These are phyloP conservation scores for Monopis laevigella DNA, from an alignment of 2,888 invertebrate species.

Conservation along the genomic window DNA sequence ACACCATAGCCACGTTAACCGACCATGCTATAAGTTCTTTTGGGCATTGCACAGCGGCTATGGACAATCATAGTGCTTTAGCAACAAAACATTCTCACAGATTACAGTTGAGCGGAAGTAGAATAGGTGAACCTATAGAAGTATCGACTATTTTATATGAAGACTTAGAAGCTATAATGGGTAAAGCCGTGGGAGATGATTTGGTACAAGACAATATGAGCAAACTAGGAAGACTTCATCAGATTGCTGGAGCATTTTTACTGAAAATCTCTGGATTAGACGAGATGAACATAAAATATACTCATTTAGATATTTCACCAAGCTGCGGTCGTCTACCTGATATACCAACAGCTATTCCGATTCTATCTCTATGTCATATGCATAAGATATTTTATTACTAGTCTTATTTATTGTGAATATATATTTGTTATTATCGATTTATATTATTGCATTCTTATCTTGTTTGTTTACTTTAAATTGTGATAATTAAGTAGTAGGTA, in stretches of 20 bases:
- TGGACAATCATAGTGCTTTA: slow-evolving; percentile 78
- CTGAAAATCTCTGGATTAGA: slow-evolving; percentile 83
- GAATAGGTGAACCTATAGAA: slow-evolving; percentile 78
- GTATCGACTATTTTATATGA: slow-evolving; percentile 76
- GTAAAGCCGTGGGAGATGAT: slow-evolving; percentile 83
- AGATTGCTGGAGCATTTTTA: slow-evolving; percentile 70
- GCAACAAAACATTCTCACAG: slow-evolving; percentile 64
- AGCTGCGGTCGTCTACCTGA: slow-evolving; percentile 74
- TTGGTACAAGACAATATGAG: slow-evolving; percentile 60
- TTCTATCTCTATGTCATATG: slow-evolving; percentile 68
- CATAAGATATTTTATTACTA: slow-evolving; percentile 39
- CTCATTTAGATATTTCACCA: slow-evolving; percentile 81
- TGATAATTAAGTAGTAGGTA: too few species aligned
- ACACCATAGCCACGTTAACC: slow-evolving; percentile 88
- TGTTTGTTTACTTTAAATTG: too few species aligned
- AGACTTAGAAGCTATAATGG: slow-evolving; percentile 71
- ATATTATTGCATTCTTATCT: too few species aligned
- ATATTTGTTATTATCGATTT: background rate
- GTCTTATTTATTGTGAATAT: background rate
- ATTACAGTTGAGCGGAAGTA: slow-evolving; percentile 75
- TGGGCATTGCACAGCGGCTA: slow-evolving; percentile 74
- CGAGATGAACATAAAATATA: slow-evolving; percentile 80
- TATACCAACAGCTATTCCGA: slow-evolving; percentile 76
- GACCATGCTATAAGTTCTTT: slow-evolving; percentile 78
- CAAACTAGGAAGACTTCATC: slow-evolving; percentile 52